Percentiles rank a stretch among this genome's conserved stretches.
Conservation (phyloP, 2,888 invertebrate genomes). For the Invenusta paracnida region DNA sequence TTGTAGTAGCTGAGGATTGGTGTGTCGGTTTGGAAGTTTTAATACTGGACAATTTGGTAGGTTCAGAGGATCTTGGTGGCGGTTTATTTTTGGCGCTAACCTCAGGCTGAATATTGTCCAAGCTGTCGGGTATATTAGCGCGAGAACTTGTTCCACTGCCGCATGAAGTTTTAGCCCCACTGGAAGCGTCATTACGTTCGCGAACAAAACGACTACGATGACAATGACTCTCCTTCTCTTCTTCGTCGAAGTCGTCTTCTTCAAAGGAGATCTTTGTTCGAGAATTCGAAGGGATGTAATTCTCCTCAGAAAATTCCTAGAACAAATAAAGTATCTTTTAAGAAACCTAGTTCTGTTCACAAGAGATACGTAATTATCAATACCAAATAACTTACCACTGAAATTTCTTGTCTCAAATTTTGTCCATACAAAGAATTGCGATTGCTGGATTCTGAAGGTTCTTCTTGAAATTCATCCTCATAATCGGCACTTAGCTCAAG, state of each 20-base stretch:
- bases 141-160: background rate
- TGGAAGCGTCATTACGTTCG: background rate
- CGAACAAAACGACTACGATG: background rate
- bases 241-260: background rate
- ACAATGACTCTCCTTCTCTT: background rate
- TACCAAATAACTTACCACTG: background rate
- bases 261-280: background rate
- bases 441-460: background rate
- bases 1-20: too few species aligned
- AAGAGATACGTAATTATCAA: background rate
- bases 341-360: too few species aligned
- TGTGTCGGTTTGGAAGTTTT: too few species aligned
- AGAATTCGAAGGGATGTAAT: background rate
- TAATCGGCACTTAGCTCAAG: background rate
- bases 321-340: too few species aligned
- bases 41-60: too few species aligned
- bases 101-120: background rate
- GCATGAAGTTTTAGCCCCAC: background rate
- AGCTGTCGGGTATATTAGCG: background rate
- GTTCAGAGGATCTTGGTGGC: too few species aligned
- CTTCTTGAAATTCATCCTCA: background rate
- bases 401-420: background rate
- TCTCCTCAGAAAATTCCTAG: background rate
- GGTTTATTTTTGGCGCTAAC: too few species aligned
- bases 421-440: background rate